phyloP scores from a whole-genome alignment of 2,113 vertebrate genomes.

The Dromiciops gliroides region DNA sequence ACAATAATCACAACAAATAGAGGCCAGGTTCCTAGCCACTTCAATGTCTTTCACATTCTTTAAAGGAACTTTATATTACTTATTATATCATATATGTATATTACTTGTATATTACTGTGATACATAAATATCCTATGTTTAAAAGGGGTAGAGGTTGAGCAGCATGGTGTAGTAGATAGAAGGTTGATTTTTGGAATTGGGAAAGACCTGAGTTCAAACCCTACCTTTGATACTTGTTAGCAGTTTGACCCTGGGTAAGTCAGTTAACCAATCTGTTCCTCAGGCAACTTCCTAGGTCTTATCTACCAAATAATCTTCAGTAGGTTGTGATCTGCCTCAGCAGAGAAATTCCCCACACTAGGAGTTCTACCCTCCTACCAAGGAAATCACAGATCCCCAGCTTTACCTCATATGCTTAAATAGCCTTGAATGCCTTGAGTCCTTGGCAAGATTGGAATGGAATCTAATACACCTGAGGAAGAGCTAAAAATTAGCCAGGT shows the following conservation, averaged over 20 bases:
- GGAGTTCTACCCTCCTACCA: background rate
- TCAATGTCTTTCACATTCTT: background rate
- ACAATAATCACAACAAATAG: background rate
- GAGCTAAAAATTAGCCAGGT: background rate
- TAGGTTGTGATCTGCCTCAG: background rate
- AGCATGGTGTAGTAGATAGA: background rate
- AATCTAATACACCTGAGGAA: background rate
- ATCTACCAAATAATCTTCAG: background rate
- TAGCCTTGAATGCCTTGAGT: background rate
- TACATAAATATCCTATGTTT: background rate
- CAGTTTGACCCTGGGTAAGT: background rate
- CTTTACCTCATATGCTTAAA: background rate
- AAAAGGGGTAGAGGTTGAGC: background rate
- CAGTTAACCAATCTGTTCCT: background rate
- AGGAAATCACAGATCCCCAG: background rate
- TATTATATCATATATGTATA: too few species aligned
- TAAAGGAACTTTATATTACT: background rate
- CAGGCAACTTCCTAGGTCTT: background rate
- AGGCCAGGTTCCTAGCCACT: background rate
- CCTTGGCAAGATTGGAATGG: background rate
- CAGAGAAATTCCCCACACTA: background rate
- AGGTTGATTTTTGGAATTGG: background rate
- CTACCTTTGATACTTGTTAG: background rate
- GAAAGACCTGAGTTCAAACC: background rate
- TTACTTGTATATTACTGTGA: background rate